Evolutionary conservation across 2,113 vertebrate species (phyloP).

Genomic region (Solea senegalensis): DNA sequence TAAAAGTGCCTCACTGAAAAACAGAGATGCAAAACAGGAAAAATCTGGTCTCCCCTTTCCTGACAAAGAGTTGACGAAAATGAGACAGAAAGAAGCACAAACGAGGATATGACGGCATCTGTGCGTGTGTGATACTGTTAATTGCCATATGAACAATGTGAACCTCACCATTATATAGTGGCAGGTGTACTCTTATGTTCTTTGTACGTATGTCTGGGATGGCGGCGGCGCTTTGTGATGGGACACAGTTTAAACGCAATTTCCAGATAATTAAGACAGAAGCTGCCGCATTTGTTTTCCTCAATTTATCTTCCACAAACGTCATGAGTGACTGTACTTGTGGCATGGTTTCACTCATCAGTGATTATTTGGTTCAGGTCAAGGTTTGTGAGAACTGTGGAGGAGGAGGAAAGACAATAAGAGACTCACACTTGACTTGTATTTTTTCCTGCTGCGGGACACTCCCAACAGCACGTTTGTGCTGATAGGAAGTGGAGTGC

Average conservation of each 20-base stretch:
- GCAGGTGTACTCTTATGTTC: slow-evolving; percentile 53
- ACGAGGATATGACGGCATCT: slow-evolving; percentile 73
- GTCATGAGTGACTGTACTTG: slow-evolving; percentile 29
- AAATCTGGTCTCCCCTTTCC: slow-evolving; percentile 84
- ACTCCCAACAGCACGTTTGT: slow-evolving; percentile 62
- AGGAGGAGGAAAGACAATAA: slow-evolving; percentile 64
- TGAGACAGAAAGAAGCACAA: slow-evolving; percentile 79
- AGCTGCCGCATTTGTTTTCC: slow-evolving; percentile 27
- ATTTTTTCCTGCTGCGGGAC: slow-evolving; percentile 66
- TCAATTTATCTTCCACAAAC: slow-evolving; percentile 20
- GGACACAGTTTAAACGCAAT: background rate
- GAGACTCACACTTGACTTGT: slow-evolving; percentile 52
- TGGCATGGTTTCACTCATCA: slow-evolving; percentile 24
- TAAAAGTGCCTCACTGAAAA: slow-evolving; percentile 32
- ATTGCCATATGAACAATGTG: slow-evolving; percentile 46
- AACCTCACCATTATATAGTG: slow-evolving; percentile 45
- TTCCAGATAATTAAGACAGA: slow-evolving; percentile 7
- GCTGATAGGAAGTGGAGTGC: slow-evolving; percentile 69
- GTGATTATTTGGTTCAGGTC: slow-evolving; percentile 49
- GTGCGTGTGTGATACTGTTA: slow-evolving; percentile 67
- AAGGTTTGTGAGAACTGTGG: slow-evolving; percentile 63
- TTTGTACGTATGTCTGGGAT: slow-evolving; percentile 5
- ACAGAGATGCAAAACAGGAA: slow-evolving; percentile 86
- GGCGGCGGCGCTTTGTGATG: background rate
- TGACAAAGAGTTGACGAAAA: slow-evolving; percentile 70